These are phyloP conservation scores for Drosophila nr. perissopoda DNA, from an alignment of 2,888 invertebrate genomes.

Conservation along the genomic window DNA sequence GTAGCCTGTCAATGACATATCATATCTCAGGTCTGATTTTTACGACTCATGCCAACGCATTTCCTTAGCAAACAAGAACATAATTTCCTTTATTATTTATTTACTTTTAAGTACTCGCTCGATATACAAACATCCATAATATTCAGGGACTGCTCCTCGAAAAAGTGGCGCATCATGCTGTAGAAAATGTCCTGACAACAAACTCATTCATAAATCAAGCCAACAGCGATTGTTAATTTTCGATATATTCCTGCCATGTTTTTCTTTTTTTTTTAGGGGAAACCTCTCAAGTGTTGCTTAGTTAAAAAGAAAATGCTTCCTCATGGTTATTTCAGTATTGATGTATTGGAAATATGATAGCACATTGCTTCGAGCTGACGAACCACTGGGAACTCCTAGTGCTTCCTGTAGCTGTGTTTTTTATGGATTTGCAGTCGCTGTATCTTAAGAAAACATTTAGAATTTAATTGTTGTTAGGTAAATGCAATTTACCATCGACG, in stretches of 20 bases:
- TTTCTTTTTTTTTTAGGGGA: constrained; percentile 27
- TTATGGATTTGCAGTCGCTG: constrained; percentile 4
- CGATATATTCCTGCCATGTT: constrained; percentile 49
- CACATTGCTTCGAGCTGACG: constrained; percentile 56
- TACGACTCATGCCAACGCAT: constrained; percentile 53
- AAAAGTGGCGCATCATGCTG: constrained; percentile 57
- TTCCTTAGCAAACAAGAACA: constrained; percentile 53
- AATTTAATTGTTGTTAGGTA: not conserved
- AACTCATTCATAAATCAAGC: constrained; percentile 77
- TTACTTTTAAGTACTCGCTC: constrained; percentile 69
- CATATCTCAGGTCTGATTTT: constrained; percentile 33
- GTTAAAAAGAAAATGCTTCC: constrained; percentile 62
- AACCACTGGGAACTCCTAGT: constrained; percentile 12
- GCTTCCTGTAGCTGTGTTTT: constrained; percentile 31
- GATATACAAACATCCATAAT: constrained; percentile 2
- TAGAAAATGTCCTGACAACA: constrained; percentile 59
- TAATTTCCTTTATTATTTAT: constrained; percentile 70
- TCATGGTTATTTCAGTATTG: constrained; percentile 69
- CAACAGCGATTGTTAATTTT: constrained; percentile 69
- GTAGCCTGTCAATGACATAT: constrained; percentile 60
- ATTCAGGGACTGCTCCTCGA: constrained; percentile 19
- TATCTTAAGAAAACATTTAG: constrained; percentile 2
- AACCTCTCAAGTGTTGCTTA: constrained; percentile 61
- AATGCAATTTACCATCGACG: not conserved
- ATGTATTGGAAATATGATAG: constrained; percentile 66